Conservation (phyloP, 2,888 invertebrate genomes). For the Myathropa florea region DNA sequence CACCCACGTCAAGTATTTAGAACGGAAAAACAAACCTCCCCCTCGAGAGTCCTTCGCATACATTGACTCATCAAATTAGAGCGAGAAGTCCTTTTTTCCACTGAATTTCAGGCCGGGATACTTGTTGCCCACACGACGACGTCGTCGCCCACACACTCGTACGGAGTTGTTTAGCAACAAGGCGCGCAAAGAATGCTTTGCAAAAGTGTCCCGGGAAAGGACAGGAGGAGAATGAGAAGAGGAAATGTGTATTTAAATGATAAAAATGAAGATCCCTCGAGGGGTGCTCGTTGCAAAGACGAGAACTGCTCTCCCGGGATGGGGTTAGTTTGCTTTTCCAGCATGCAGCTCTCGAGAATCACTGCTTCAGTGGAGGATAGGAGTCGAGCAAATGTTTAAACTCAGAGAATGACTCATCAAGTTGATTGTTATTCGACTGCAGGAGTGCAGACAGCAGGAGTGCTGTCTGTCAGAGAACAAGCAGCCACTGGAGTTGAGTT, state of each 20-base stretch:
- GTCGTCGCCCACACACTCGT: not conserved
- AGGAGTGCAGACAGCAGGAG: not conserved
- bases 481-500: not conserved
- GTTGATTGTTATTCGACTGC: not conserved
- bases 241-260: constrained; percentile 39
- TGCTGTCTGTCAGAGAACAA: not conserved
- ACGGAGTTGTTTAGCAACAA: constrained; percentile 25
- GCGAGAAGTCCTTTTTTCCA: constrained; percentile 49
- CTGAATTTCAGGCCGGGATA: not conserved
- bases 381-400: not conserved
- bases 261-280: constrained; percentile 50
- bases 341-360: not conserved
- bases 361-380: not conserved
- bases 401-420: not conserved
- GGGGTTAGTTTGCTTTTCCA: not conserved
- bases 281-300: constrained; percentile 17
- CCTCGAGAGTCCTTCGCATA: constrained; percentile 56
- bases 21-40: constrained; percentile 2
- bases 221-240: constrained; percentile 32
- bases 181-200: not conserved
- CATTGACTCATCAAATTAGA: constrained; percentile 67
- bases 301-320: not conserved
- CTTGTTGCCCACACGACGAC: constrained; percentile 10
- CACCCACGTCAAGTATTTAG: constrained; percentile 16
- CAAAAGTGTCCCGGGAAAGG: constrained; percentile 4